Conservation (phyloP, 2,113 vertebrate genomes). For the Chinchilla lanigera region DNA sequence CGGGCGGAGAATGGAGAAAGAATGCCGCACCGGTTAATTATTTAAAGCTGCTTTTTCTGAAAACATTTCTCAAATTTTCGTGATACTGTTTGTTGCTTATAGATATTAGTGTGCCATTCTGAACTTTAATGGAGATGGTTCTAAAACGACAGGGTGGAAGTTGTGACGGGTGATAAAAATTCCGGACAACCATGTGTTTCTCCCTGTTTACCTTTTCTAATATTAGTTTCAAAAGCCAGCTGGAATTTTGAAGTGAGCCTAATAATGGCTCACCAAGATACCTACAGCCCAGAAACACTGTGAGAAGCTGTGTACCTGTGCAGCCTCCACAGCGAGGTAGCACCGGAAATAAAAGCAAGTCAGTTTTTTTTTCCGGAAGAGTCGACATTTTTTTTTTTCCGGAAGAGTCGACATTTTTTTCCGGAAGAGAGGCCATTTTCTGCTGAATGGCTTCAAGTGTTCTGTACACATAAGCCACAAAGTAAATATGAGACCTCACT, state of each 20-base stretch:
- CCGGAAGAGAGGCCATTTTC: background rate
- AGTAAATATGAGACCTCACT: background rate
- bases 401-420: background rate
- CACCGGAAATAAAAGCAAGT: background rate
- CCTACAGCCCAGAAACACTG: background rate
- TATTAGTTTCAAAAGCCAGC: background rate
- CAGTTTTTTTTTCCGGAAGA: background rate
- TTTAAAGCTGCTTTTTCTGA: slow-evolving; percentile 67
- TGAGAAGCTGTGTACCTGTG: background rate
- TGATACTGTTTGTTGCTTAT: background rate
- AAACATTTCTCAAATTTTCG: slow-evolving; percentile 33
- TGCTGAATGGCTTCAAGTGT: background rate
- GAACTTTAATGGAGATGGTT: background rate
- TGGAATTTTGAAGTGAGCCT: background rate
- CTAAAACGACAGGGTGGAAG: slow-evolving; percentile 32
- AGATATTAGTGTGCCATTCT: background rate
- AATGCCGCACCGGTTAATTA: slow-evolving; percentile 55
- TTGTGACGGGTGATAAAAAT: background rate
- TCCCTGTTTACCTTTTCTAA: background rate
- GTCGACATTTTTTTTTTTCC: background rate
- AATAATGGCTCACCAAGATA: background rate
- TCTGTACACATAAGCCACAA: background rate
- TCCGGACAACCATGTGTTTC: background rate
- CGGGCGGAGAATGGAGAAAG: background rate
- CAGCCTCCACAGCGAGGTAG: background rate